These are phyloP conservation scores for Spicauda simplicius DNA, from an alignment of 2,888 invertebrate genomes.

Conservation along the genomic window DNA sequence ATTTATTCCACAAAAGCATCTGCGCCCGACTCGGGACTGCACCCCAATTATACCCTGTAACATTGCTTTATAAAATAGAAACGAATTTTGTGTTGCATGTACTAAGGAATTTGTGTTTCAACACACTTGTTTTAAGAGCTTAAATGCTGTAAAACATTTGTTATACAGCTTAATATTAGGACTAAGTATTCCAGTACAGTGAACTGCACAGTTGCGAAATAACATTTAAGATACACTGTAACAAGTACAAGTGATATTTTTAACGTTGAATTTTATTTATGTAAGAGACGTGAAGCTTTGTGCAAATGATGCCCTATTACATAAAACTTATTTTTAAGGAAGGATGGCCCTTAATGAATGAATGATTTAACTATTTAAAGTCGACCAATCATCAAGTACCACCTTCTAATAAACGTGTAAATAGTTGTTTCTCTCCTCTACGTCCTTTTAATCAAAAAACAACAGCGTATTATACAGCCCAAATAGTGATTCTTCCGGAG, in stretches of 20 bases:
- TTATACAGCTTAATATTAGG: background rate
- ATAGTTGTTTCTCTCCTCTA: too few relatives aligned
- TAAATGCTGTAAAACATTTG: conserved; percentile 1
- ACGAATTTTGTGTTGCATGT: conserved; percentile 4
- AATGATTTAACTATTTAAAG: too few relatives aligned
- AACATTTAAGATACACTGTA: background rate
- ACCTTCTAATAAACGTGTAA: too few relatives aligned
- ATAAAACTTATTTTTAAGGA: too few relatives aligned
- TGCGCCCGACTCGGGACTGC: background rate
- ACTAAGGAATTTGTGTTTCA: conserved; percentile 8
- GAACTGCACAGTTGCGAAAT: background rate
- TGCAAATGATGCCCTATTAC: too few relatives aligned
- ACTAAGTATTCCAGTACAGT: conserved; percentile 8
- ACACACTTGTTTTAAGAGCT: background rate
- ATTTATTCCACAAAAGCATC: conserved; percentile 16
- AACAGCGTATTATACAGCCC: too few relatives aligned
- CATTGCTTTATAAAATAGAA: conserved; percentile 8
- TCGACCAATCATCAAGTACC: too few relatives aligned
- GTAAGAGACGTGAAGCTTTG: too few relatives aligned
- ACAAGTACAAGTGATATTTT: background rate
- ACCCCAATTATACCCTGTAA: conserved; percentile 11
- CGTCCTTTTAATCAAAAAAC: too few relatives aligned
- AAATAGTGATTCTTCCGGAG: too few relatives aligned
- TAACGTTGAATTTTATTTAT: background rate
- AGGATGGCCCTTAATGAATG: too few relatives aligned